These are phyloP conservation scores for Ranitomeya imitator DNA, from an alignment of 2,113 vertebrate genomes.

Conservation along the genomic window DNA sequence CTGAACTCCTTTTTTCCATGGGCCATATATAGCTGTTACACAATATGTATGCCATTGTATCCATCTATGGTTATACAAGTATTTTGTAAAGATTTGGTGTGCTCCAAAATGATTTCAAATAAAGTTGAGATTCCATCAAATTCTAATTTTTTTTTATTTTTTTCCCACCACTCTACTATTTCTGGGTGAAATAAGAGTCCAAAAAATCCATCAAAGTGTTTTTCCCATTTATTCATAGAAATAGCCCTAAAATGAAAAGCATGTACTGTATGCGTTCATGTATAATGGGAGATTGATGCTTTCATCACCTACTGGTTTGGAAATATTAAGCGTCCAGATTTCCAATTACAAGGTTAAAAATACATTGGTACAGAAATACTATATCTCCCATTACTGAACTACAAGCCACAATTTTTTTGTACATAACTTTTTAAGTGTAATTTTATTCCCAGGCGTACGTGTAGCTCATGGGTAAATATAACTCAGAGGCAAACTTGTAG, in stretches of 20 bases:
- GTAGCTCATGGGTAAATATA: background rate
- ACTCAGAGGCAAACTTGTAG: background rate
- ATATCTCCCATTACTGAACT: background rate
- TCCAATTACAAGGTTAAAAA: background rate
- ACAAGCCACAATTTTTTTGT: background rate
- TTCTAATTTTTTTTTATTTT: background rate
- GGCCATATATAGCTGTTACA: background rate
- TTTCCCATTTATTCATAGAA: background rate
- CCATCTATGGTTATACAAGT: background rate
- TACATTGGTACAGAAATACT: background rate
- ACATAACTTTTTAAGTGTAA: background rate
- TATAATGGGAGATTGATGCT: background rate
- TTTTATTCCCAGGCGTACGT: background rate
- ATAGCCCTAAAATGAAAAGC: background rate
- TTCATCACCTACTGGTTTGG: constrained; percentile 5
- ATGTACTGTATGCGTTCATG: background rate
- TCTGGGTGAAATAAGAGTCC: background rate
- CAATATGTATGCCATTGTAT: background rate
- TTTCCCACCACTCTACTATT: background rate
- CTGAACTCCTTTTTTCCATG: background rate
- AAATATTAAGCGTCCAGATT: background rate
- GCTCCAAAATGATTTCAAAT: background rate
- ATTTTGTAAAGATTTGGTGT: background rate
- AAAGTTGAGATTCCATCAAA: background rate
- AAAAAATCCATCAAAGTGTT: background rate